Percentiles rank a stretch among this genome's conserved stretches.
Evolutionary conservation across 2,797 vertebrate species (phyloP).

Genomic region (Alexandromys oeconomus): DNA sequence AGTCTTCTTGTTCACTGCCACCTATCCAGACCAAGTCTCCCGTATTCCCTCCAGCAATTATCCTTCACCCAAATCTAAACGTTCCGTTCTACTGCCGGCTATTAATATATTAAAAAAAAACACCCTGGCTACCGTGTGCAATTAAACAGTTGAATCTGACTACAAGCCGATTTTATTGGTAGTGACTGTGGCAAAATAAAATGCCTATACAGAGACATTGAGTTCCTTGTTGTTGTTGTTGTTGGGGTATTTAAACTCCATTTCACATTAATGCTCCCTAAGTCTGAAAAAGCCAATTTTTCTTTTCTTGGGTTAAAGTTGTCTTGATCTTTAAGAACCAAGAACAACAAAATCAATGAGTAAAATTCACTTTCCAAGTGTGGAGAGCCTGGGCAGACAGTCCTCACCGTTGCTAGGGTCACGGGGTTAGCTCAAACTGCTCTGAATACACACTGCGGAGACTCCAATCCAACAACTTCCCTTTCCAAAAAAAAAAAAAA

Average conservation of each 20-base stretch:
- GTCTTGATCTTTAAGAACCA: not conserved
- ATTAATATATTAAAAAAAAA: conserved; percentile 83
- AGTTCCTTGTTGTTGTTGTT: conserved; percentile 54
- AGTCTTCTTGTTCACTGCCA: not conserved
- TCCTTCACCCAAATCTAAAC: conserved; percentile 74
- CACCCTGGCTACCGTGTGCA: conserved; percentile 79
- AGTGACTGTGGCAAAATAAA: conserved; percentile 86
- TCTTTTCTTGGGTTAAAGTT: conserved; percentile 69
- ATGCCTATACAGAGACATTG: conserved; percentile 75
- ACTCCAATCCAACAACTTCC: accelerated
- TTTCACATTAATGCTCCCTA: conserved; percentile 66
- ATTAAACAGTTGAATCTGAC: conserved; percentile 78
- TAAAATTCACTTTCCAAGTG: not conserved
- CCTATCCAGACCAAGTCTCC: not conserved
- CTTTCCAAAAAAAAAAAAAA: not conserved
- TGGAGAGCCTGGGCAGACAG: no score
- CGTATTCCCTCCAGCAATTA: conserved; percentile 55
- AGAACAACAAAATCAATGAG: not conserved
- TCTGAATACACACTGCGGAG: not conserved
- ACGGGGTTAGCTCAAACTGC: not conserved
- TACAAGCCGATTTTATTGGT: conserved; percentile 84
- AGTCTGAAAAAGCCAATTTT: conserved; percentile 69
- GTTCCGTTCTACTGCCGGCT: conserved; percentile 78
- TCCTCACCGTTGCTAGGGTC: not conserved
- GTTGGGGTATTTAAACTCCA: conserved; percentile 73